A percentile compares a stretch with the other conserved stretches of the same genome.
Evolutionary conservation across 2,888 invertebrate species (phyloP).

Genomic region (Nemoura dubitans): DNA sequence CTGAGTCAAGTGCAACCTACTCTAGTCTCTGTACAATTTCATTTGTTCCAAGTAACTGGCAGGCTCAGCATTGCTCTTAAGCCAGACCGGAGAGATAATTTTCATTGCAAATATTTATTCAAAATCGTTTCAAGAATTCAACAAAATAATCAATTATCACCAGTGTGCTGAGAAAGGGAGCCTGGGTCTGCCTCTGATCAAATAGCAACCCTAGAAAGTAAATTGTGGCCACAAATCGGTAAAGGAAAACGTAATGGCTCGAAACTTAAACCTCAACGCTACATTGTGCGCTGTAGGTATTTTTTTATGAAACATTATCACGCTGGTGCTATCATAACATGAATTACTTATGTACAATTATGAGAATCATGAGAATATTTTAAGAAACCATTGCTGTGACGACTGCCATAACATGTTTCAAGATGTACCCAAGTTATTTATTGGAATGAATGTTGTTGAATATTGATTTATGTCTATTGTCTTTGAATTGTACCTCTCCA

Average conservation of each 20-base stretch:
- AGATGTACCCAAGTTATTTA: constrained; percentile 31
- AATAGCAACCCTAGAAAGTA: not conserved
- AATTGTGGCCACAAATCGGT: not conserved
- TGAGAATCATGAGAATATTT: constrained; percentile 21
- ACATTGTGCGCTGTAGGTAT: constrained; percentile 21
- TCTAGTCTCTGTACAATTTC: not conserved
- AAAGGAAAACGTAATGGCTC: not conserved
- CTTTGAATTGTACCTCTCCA: not conserved
- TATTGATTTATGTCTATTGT: not conserved
- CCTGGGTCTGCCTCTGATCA: not conserved
- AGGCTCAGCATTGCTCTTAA: not conserved
- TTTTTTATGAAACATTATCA: constrained; percentile 36
- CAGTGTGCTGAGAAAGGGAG: not conserved
- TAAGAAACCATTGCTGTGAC: constrained; percentile 37
- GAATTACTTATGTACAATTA: not conserved
- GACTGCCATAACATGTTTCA: constrained; percentile 33
- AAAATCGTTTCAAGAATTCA: not conserved
- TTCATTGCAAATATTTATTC: not conserved
- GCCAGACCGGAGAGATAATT: not conserved
- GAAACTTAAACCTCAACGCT: not conserved
- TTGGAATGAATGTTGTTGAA: constrained; percentile 41
- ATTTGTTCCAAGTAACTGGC: not conserved
- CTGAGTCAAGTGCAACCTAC: no score
- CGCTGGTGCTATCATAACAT: constrained; percentile 35
- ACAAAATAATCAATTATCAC: not conserved